Evolutionary conservation across 2,888 invertebrate genomes (phyloP).

Genomic region (Ophion ventricosus): DNA sequence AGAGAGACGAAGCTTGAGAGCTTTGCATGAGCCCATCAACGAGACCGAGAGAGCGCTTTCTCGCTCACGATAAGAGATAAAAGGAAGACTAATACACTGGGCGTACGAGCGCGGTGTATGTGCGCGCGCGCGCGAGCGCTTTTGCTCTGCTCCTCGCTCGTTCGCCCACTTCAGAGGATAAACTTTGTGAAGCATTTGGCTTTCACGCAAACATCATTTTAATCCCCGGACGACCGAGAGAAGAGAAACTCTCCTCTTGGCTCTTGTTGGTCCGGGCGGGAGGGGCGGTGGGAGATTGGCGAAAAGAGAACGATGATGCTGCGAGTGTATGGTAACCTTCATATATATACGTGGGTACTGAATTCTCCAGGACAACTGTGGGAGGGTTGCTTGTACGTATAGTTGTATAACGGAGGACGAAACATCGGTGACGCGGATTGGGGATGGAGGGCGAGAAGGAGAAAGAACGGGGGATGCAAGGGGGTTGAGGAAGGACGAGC

Average conservation of each 20-base stretch:
- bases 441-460: constrained; percentile 18
- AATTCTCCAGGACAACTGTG: constrained; percentile 62
- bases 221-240: constrained; percentile 78
- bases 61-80: constrained; percentile 76
- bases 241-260: constrained; percentile 61
- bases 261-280: constrained; percentile 49
- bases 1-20: constrained; percentile 16
- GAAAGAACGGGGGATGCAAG: neutral
- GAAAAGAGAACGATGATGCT: constrained; percentile 46
- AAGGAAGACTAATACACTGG: constrained; percentile 80
- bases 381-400: constrained; percentile 38
- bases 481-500: constrained; percentile 30
- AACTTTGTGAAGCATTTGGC: constrained; percentile 83
- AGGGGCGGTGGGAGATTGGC: constrained; percentile 45
- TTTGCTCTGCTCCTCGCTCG: constrained; percentile 53
- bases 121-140: constrained; percentile 41
- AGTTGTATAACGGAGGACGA: constrained; percentile 19
- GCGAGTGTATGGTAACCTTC: neutral
- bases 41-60: constrained; percentile 44
- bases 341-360: constrained; percentile 28
- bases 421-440: constrained; percentile 43
- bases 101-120: neutral
- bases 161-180: constrained; percentile 80
- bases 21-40: constrained; percentile 41
- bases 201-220: constrained; percentile 83